Percentiles rank a stretch among this genome's conserved stretches.
phyloP scores from a whole-genome alignment of 2,113 vertebrate genomes.

The Scortum barcoo region DNA sequence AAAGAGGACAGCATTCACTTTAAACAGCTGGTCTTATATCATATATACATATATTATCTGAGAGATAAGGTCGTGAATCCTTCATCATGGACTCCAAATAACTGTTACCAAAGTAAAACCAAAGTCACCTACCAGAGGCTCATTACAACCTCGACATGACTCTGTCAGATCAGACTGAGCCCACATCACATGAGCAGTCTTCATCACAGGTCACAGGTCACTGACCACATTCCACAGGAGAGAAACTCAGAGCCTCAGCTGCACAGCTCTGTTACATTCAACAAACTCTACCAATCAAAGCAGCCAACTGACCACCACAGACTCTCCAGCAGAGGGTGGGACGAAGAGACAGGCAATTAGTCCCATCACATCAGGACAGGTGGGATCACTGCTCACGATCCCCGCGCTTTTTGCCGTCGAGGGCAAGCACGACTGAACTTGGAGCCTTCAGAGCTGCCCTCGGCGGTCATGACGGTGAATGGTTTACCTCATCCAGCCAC shows the following conservation, averaged over 20 bases:
- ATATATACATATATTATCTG: too few relatives aligned
- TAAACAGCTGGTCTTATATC: not conserved
- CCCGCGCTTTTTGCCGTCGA: slow-evolving; percentile 9
- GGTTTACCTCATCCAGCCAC: slow-evolving; percentile 34
- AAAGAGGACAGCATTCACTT: not conserved
- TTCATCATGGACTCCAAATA: too few relatives aligned
- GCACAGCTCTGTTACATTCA: not conserved
- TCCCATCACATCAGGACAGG: slow-evolving; percentile 40
- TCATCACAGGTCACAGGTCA: slow-evolving; percentile 33
- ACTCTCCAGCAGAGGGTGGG: not conserved
- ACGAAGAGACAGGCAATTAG: not conserved
- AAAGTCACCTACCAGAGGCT: too few relatives aligned
- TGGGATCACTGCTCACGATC: not conserved
- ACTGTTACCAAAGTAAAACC: too few relatives aligned
- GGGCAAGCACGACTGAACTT: slow-evolving; percentile 65
- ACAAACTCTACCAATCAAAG: not conserved
- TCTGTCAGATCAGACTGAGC: too few relatives aligned
- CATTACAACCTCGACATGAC: too few relatives aligned
- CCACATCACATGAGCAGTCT: too few relatives aligned
- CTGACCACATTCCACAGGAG: slow-evolving; percentile 38
- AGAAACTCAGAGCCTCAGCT: not conserved
- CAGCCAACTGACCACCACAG: not conserved
- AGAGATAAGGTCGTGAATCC: too few relatives aligned
- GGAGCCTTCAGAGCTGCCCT: slow-evolving; percentile 39
- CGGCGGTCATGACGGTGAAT: slow-evolving; percentile 47